A percentile compares a stretch with the other conserved stretches of the same genome.
phyloP scores from a whole-genome alignment of 2,797 vertebrate genomes.

The Hafferia zeledoni region DNA sequence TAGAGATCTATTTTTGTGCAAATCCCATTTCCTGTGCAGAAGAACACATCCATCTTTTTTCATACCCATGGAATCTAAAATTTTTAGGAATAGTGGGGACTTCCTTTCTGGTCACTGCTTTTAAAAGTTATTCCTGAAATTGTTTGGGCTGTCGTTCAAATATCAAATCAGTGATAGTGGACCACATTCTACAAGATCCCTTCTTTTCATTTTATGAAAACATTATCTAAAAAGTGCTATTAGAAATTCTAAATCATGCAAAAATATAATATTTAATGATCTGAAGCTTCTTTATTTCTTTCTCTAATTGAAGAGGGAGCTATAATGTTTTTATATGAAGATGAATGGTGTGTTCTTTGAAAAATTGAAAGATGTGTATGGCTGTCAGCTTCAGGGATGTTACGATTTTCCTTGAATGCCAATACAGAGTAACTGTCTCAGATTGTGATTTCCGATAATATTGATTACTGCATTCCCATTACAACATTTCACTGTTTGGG shows the following conservation, averaged over 20 bases:
- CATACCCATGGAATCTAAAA: neutral
- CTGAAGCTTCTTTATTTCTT: neutral
- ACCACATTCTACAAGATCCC: neutral
- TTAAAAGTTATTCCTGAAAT: neutral
- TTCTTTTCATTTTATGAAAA: neutral
- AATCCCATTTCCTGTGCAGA: neutral
- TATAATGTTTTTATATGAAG: neutral
- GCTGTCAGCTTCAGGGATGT: neutral
- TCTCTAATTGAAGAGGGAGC: neutral
- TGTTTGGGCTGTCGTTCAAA: neutral
- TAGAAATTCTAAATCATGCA: neutral
- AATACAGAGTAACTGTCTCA: neutral
- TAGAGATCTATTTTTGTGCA: neutral
- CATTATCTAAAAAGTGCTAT: neutral
- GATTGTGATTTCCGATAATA: conserved; percentile 70
- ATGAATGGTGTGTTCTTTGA: neutral
- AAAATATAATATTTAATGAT: neutral
- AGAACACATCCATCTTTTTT: neutral
- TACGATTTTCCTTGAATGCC: neutral
- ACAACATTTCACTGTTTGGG: conserved; percentile 47
- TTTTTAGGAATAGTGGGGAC: neutral
- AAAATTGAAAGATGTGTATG: neutral
- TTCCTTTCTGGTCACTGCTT: neutral
- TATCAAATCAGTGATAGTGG: neutral
- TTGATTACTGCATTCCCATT: conserved; percentile 74